A percentile compares a stretch with the other conserved stretches of the same genome.
These are phyloP conservation scores for Eupithecia pulchellata DNA, from an alignment of 2,888 invertebrate species.

Conservation along the genomic window DNA sequence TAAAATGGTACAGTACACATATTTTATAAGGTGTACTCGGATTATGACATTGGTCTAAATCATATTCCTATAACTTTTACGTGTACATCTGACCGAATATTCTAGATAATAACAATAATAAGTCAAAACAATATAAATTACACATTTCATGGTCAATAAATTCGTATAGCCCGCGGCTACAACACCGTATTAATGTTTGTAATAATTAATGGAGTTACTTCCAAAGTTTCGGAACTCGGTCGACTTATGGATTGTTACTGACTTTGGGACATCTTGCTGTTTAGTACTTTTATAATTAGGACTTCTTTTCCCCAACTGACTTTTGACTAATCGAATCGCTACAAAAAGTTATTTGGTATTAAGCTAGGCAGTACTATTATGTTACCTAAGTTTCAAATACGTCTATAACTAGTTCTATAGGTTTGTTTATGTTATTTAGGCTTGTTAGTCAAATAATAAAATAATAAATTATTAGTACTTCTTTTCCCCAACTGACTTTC, in stretches of 20 bases:
- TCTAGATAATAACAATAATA: slow-evolving; percentile 18
- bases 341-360: background rate
- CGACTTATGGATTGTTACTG: slow-evolving; percentile 56
- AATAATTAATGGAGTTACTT: slow-evolving; percentile 53
- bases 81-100: background rate
- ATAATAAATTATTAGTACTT: too few relatives aligned
- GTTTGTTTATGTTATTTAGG: too few relatives aligned
- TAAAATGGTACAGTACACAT: too few relatives aligned
- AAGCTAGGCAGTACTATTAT: background rate
- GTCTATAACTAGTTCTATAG: too few relatives aligned
- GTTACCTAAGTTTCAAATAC: background rate
- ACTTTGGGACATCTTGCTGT: slow-evolving; percentile 25
- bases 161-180: slow-evolving; percentile 44
- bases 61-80: background rate
- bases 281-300: slow-evolving; percentile 7
- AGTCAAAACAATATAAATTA: slow-evolving; percentile 26
- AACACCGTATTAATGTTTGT: slow-evolving; percentile 48
- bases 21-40: too few relatives aligned
- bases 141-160: slow-evolving; percentile 39
- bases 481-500: background rate
- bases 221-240: slow-evolving; percentile 49
- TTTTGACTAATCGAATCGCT: background rate
- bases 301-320: slow-evolving; percentile 6
- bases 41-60: background rate
- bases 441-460: too few relatives aligned